Base-by-base conservation (phyloP, 92 coral and sea anemone species). In the Palythoa grandis region DNA sequence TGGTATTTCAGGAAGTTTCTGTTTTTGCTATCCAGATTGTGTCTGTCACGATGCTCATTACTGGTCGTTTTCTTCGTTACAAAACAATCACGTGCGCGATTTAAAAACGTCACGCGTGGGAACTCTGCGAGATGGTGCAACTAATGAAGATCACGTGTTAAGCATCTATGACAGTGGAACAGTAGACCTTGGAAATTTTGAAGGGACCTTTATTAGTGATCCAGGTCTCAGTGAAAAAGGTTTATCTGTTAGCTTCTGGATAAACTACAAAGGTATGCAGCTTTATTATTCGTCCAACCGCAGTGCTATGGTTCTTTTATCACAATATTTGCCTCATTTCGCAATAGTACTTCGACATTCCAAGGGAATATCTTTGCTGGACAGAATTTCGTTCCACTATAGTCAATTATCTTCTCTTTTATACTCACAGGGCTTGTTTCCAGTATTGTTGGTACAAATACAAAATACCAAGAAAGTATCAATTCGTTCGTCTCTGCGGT, bases 191-290 rank as follows among this genome's bases (percentile, higher is more conserved):
- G 82, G 82, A 12, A 16, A 57, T 16, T 77, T 77, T 54, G 38
- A 5, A 25, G 16, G 9, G 29, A 54, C 82, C 7, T 14, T 8
- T 22, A 24, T 77, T 20, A 77, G 82, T 60, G 52, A 77, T 35
- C 82, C 82, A 12, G 82, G 82, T 5, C 68, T 29, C 24, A 25
- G 82, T 60, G n/a, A 38, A 10, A 35, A 57, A 39, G 82, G 82
- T 22, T 60, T 77, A 13, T 77, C 82, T 7, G 82, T 77, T 7
- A 43, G 82, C 82, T 77, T 77, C 69, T 77, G 82, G 82, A 37
- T 77, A 19, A 77, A 37, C 8, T 77, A 77, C 69, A 77, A 77
- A 77, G 82, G 82, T 77, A 8, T 29, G 35, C 35, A 35, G 82
- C 35, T 0, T 9, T 24, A 1, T 8, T 43, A 43, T 8, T 5